Evolutionary conservation across 1,140 invertebrate species (phyloP).

Genomic region (Yoshiicerus persimilis): DNA sequence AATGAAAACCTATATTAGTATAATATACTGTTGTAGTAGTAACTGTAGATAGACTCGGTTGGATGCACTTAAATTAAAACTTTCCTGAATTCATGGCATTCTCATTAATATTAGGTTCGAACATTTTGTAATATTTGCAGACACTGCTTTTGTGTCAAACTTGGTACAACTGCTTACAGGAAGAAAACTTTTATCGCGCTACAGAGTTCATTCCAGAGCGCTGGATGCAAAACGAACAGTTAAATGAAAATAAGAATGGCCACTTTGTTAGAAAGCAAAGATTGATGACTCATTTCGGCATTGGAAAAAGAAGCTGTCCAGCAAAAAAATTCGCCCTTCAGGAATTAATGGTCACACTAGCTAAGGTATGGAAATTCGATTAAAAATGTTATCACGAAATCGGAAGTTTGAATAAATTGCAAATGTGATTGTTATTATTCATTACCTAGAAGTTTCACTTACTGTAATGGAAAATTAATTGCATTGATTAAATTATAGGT

Average conservation of each 20-base stretch:
- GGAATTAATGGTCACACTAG: constrained; percentile 70
- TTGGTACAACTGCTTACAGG: constrained; percentile 73
- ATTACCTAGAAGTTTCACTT: too few relatives aligned
- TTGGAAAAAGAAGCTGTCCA: constrained; percentile 77
- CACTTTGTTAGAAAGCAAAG: constrained; percentile 56
- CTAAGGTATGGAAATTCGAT: constrained; percentile 56
- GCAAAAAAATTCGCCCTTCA: constrained; percentile 79
- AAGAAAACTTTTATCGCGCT: constrained; percentile 76
- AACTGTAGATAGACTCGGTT: neutral
- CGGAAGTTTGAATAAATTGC: too few relatives aligned
- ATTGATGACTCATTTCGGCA: constrained; percentile 83
- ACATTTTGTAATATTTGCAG: constrained; percentile 57
- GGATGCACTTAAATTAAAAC: too few relatives aligned
- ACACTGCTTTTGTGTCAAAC: constrained; percentile 83
- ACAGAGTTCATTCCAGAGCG: constrained; percentile 75
- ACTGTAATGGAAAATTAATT: neutral
- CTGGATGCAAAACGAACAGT: constrained; percentile 64
- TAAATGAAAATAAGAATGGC: constrained; percentile 22
- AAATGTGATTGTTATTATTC: too few relatives aligned
- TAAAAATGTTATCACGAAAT: neutral
- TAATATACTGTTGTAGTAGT: neutral
- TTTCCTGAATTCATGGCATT: neutral
- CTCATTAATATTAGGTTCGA: neutral
- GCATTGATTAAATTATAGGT: neutral
- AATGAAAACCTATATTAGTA: too few relatives aligned